Conservation (phyloP, 2,113 vertebrate species). For the Thunnus maccoyii region DNA sequence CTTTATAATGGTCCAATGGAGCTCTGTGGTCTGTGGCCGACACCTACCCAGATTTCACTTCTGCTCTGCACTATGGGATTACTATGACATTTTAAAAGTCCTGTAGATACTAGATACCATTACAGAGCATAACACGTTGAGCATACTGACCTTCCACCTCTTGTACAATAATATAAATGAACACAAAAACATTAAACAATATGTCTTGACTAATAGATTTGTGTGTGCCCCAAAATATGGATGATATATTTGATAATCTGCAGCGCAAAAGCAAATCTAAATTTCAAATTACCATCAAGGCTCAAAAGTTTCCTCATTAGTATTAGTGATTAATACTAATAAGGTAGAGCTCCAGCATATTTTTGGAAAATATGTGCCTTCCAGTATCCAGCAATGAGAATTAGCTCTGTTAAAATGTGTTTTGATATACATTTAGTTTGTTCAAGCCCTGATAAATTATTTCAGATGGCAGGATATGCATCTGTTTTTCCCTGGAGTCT, state of each 20-base stretch:
- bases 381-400: slow-evolving; percentile 50
- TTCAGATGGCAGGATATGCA: slow-evolving; percentile 84
- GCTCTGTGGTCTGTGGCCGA: slow-evolving; percentile 49
- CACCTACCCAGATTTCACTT: slow-evolving; percentile 60
- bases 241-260: slow-evolving; percentile 18
- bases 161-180: slow-evolving; percentile 23
- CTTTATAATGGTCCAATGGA: slow-evolving; percentile 56
- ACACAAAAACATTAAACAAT: slow-evolving; percentile 1
- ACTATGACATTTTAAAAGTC: slow-evolving; percentile 39
- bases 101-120: neutral
- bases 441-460: slow-evolving; percentile 72
- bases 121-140: slow-evolving; percentile 15
- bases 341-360: slow-evolving; percentile 19
- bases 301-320: slow-evolving; percentile 33
- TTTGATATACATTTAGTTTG: slow-evolving; percentile 79
- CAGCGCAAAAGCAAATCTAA: slow-evolving; percentile 18
- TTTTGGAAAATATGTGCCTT: slow-evolving; percentile 41
- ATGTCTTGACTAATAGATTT: neutral
- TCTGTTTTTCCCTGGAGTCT: slow-evolving; percentile 83
- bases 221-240: slow-evolving; percentile 17
- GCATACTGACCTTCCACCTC: slow-evolving; percentile 17
- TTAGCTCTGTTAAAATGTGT: slow-evolving; percentile 52
- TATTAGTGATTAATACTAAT: slow-evolving; percentile 37
- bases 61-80: slow-evolving; percentile 29
- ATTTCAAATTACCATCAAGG: slow-evolving; percentile 37